Base-by-base conservation (phyloP, 2,113 vertebrate genomes). In the Uria aalge region DNA sequence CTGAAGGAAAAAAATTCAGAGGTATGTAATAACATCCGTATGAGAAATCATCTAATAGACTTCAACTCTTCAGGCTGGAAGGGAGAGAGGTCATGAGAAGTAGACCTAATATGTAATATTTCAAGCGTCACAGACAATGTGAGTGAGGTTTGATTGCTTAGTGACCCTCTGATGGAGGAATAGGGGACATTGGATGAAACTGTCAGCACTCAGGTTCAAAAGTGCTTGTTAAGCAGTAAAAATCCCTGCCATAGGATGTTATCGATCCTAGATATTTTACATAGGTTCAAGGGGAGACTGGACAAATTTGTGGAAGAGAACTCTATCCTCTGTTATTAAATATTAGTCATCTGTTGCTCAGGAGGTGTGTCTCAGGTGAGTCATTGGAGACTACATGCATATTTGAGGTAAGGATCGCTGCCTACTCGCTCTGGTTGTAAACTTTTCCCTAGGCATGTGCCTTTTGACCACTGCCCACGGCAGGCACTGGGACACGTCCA, bases 361-460 rank as follows among this genome's bases (percentile, higher is more conserved):
- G 43, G 32, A 86, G 22, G 18, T 6, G 3, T 45, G 15, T 72
- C 53, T 34, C 47, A 84, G 63, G 47, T 55, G 57, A 62, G 16
- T 52, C 27, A 11, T 12, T 57, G 27, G 15, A 63, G 48, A 34
- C 15, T 30, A 4, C 16, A 11, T 5, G 21, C 1, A 3, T n/a
- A 22, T 48, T 48, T 27, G 18, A 72, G 20, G 45, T 32, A 24
- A 69, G 43, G 7, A 38, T 38, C 0, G 0, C 21, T 88, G 10
- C 18, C 1, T 2, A 0, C 62, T 75, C 2, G 0, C 30, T 67
- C 30, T 53, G 1, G 0, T 13, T 40, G n/a, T 57, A 50, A 4
- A 3, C 14, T 36, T 67, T 40, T 56, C 38, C 43, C 48, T 27
- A 6, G 21, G 30, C 34, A 23, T 48, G 34, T 57, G 52, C 38